Evolutionary conservation across 35 echinoderm and acorn worm genomes (phyloP), one percentile per base, ranked within the genome.

Genomic region (Eucidaris tribuloides): DNA sequence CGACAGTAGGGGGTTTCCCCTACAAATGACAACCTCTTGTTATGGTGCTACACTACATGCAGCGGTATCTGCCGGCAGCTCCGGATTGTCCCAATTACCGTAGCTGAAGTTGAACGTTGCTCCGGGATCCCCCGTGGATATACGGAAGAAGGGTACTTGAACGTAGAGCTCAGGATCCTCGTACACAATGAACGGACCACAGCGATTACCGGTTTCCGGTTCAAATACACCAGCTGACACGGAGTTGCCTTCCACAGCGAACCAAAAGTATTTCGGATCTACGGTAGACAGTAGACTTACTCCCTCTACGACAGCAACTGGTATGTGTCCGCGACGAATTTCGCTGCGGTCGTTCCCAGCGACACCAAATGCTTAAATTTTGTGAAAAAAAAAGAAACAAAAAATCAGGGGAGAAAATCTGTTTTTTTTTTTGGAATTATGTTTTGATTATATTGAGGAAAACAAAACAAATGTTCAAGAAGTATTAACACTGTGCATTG

Each of bases 41-140:
- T n/a, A n/a, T n/a, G n/a, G n/a, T n/a, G n/a, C n/a, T n/a, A n/a
- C n/a, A n/a, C n/a, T n/a, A n/a, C n/a, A n/a, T n/a, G n/a, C n/a
- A n/a, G n/a, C n/a, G n/a, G n/a, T n/a, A n/a, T n/a, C n/a, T n/a
- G n/a, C n/a, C n/a, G n/a, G n/a, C n/a, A 64, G 37, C 61, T n/a
- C 9, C 4, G 61, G 28, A 4, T 27, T 14, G 2, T 7, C 15
- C 44, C 68, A 33, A 36, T 36, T 44, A 9, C 68, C 68, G 20
- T 35, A 74, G 44, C 68, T 36, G 35, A 74, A 74, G 37, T 74
- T 74, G 68, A 74, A 74, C 37, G 25, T 36, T 22, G 68, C 68
- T 9, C 5, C 41, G 9, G 34, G 15, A 43, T 74, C 68, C 24
- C 9, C 7, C 11, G 68, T 44, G 14, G 68, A 74, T 42, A 74